Conservation (phyloP, 2,888 invertebrate genomes). For the Drosophila nigricruria region DNA sequence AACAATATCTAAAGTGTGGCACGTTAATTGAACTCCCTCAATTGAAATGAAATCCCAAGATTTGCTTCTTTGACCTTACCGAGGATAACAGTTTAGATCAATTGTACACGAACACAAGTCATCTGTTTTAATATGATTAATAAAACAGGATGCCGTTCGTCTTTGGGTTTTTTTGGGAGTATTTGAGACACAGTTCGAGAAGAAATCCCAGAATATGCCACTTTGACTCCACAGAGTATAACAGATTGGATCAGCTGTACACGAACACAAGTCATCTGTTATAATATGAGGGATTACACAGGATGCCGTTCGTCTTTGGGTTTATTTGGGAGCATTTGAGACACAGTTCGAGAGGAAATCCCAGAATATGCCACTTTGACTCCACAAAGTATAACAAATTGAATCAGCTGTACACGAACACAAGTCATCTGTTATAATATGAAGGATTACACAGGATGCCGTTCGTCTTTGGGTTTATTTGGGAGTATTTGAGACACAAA, state of each 20-base stretch:
- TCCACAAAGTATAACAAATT: slow-evolving; percentile 27
- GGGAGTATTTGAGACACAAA: slow-evolving; percentile 59
- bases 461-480: slow-evolving; percentile 40
- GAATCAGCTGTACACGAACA: slow-evolving; percentile 20
- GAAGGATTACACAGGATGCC: slow-evolving; percentile 40
- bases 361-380: slow-evolving; percentile 49
- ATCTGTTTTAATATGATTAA: slow-evolving; percentile 38
- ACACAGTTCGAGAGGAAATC: slow-evolving; percentile 24
- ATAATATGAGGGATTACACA: slow-evolving; percentile 57
- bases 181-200: slow-evolving; percentile 61
- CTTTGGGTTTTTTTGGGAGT: not conserved
- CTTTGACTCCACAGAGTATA: slow-evolving; percentile 49
- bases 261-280: slow-evolving; percentile 61
- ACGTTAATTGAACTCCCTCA: slow-evolving; percentile 1
- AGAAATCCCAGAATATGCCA: slow-evolving; percentile 34
- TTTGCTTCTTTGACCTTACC: not conserved
- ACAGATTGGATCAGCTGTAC: slow-evolving; percentile 15
- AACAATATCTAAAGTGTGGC: not conserved
- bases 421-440: slow-evolving; percentile 55
- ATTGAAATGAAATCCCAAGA: not conserved
- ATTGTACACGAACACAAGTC: slow-evolving; percentile 46
- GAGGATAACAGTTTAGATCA: not conserved
- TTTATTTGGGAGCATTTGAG: slow-evolving; percentile 56
- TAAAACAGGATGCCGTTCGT: slow-evolving; percentile 44
- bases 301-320: slow-evolving; percentile 54